Evolutionary conservation across 2,888 invertebrate genomes (phyloP).

Genomic region (Laothoe populi): DNA sequence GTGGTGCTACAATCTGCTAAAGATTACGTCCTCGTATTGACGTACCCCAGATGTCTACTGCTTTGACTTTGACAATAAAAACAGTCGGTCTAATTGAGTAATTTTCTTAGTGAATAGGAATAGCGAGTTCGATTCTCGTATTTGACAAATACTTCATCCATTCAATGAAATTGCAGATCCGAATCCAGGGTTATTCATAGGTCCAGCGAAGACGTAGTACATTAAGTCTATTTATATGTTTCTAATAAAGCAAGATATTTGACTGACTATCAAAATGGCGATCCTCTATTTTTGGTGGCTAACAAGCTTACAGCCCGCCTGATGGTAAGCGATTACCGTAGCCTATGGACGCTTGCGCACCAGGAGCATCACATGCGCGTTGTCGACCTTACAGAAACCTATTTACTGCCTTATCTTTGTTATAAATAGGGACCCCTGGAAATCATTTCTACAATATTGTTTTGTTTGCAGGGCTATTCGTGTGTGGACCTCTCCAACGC

Average conservation of each 20-base stretch:
- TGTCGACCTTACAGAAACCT: too few species aligned
- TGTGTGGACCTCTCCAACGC: slow-evolving; percentile 94
- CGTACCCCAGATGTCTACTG: not conserved
- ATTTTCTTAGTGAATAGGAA: not conserved
- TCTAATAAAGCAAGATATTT: too few species aligned
- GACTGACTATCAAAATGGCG: too few species aligned
- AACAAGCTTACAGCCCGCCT: too few species aligned
- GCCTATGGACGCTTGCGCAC: too few species aligned
- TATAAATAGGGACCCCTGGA: not conserved
- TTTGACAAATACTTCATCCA: not conserved
- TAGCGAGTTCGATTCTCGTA: not conserved
- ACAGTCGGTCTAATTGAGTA: not conserved
- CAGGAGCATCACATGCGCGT: too few species aligned
- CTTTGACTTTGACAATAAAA: too few species aligned
- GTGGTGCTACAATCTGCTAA: slow-evolving; percentile 33
- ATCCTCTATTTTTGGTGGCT: too few species aligned
- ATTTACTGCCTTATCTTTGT: not conserved
- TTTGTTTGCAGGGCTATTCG: slow-evolving; percentile 89
- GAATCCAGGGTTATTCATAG: too few species aligned
- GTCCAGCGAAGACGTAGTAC: too few species aligned
- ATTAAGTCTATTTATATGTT: too few species aligned
- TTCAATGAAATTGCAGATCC: not conserved
- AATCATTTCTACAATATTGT: slow-evolving; percentile 8
- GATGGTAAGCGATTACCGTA: too few species aligned
- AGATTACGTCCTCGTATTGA: not conserved